Evolutionary conservation across 2,797 vertebrate species (phyloP), one percentile per base, ranked within the genome.

Genomic region (Peromyscus nudipes): DNA sequence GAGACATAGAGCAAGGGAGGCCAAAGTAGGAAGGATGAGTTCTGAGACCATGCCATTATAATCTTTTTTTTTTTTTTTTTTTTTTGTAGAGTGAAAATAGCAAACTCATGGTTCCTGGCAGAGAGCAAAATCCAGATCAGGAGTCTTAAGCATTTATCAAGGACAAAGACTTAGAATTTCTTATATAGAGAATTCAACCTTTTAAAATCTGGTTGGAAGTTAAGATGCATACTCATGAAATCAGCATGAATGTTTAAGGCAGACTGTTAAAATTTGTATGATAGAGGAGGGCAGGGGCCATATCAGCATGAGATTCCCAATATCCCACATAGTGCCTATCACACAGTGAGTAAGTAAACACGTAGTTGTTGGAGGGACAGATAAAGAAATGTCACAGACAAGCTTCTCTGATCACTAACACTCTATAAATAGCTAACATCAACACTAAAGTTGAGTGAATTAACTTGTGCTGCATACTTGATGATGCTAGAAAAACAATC

Each of bases 131-230:
- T 75, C 79, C 27, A 80, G 80, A 87, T 69, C 64, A 80, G 4
- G 21, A 52, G 34, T 16, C n/a, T 76, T 92, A 89, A 52, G 31
- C 67, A 75, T 79, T 91, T 91, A 69, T 91, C 62, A 94, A 92
- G 34, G 34, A 80, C 87, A 64, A 76, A 19, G n/a, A 67, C 82
- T 62, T 79, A 88, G 65, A 92, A 87, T 93, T 71, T 37, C 67
- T 88, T 88, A 87, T 21, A 17, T 4, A 88, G 67, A 86, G 55
- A 91, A 93, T 88, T 37, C 46, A 93, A 4, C 65, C 69, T 29
- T 81, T 85, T 57, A 71, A 79, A 94, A 80, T 95, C 46, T 92
- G 19, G 7, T 40, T 80, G 81, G 67, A 93, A 12, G 37, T 65
- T 91, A 46, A 67, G 79, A 62, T 55, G 64, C 1, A 43, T 6